Base-by-base conservation (phyloP, 1,140 invertebrate genomes). In the Megalopta genalis region DNA sequence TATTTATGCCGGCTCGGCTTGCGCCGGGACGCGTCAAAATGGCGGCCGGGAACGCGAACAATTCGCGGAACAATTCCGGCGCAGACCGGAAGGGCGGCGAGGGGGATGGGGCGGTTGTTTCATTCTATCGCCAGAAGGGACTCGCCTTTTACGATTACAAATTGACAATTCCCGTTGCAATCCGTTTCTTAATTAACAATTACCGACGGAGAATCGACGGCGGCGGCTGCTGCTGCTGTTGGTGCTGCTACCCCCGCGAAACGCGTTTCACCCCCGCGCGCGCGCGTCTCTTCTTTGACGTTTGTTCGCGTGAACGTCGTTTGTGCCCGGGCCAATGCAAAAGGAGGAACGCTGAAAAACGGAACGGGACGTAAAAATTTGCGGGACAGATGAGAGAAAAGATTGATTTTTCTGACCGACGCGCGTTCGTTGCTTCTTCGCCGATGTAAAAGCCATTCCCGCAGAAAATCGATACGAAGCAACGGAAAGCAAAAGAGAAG, bases 101-200 rank as follows among this genome's bases (percentile, higher is more conserved):
- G 78, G 83, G 77, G 32, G 32, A 4, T 2, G 32, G 32, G 32
- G 32, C 4, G 32, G 32, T 84, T 82, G 85, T 80, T 87, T 77
- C 59, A 69, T 54, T 77, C 82, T 73, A 67, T 39, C 32, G 27
- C 59, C 57, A 79, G 69, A 85, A 69, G 73, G 77, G 75, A 46
- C 70, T 67, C 79, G 46, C 77, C 82, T 84, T 87, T 88, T 86
- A 87, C 80, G 67, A 73, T 85, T 85, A 83, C 81, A 90, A 88
- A 90, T 90, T 90, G 90, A 84, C 90, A 90, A 91, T 90, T 85
- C 83, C 69, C 69, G 52, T 39, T 62, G 77, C 83, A 88, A 89
- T 89, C 69, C 64, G 54, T 59, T 73, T 87, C 78, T 75, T 87
- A 87, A 87, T 90, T 90, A 82, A 88, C 80, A 75, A 79, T 86